Evolutionary conservation across 2,113 vertebrate species (phyloP), one percentile per base, ranked within the genome.

Genomic region (Monopterus albus): DNA sequence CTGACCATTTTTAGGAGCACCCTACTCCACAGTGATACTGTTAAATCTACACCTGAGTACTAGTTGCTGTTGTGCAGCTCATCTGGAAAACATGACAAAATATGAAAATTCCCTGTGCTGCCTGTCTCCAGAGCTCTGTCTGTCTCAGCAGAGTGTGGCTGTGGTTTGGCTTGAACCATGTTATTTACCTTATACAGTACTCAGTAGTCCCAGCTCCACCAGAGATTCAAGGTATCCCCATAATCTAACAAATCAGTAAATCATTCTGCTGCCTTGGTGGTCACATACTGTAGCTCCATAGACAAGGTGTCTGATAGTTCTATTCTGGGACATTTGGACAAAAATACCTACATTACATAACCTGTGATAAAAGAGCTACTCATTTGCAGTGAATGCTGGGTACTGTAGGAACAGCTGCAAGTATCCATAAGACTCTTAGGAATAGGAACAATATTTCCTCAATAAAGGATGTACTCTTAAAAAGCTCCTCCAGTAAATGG

Each of bases 1-100:
- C 84, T 50, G 55, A 49, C 47, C 36, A 72, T 58, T 84, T 83
- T 85, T 68, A 84, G 72, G 29, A 69, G 52, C 69, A 52, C 45
- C 67, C 78, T 62, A 72, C 59, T 52, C 72, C 70, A 70, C 51
- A 68, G 10, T 52, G 25, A 68, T 35, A 50, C 50, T 25, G 38
- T 71, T 72, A 68, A 71, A 67, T 51, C 33, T 33, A 73, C 72
- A 81, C 81, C 67, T 84, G 69, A 50, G 17, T 55, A 53, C 70
- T 23, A 38, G 46, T 51, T 69, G 65, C 23, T 18, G 29, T 20
- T 52, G 42, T 58, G 38, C 43, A 43, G 45, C 43, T 67, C 68
- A 12, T 64, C 20, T 23, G 10, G 20, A 59, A 62, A 82, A 64
- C 26, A 52, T 7, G 9, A 13, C 5, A 64, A 49, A 67, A 45